Evolutionary conservation across 2,888 invertebrate species (phyloP).

Genomic region (Pasiphila rectangulata): DNA sequence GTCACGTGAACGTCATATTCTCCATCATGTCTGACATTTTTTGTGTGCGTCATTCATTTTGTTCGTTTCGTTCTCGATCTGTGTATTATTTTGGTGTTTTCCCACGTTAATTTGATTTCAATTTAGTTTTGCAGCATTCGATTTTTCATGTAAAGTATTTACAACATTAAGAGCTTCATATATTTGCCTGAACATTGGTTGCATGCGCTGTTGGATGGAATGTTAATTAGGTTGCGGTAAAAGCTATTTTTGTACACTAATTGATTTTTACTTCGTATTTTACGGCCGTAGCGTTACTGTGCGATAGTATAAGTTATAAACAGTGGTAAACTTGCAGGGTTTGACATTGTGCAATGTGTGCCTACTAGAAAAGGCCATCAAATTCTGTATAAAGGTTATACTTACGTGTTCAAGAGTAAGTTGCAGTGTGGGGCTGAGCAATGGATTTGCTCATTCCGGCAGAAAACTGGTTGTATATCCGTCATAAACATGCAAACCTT

Average conservation of each 20-base stretch:
- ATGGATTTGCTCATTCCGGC: slow-evolving; percentile 71
- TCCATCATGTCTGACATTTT: slow-evolving; percentile 15
- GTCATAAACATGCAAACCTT: slow-evolving; percentile 71
- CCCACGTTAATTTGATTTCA: slow-evolving; percentile 44
- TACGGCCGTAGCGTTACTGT: slow-evolving; percentile 8
- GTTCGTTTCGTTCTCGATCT: slow-evolving; percentile 35
- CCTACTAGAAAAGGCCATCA: slow-evolving; percentile 73
- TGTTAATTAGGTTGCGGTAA: slow-evolving; percentile 28
- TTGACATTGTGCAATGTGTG: slow-evolving; percentile 71
- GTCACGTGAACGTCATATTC: slow-evolving; percentile 25
- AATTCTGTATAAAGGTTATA: slow-evolving; percentile 71
- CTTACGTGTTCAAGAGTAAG: slow-evolving; percentile 70
- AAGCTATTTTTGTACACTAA: slow-evolving; percentile 24
- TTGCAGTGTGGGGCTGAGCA: slow-evolving; percentile 73
- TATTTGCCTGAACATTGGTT: slow-evolving; percentile 9
- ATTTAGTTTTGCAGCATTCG: slow-evolving; percentile 2
- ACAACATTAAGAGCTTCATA: slow-evolving; percentile 4
- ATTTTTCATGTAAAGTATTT: slow-evolving; percentile 21
- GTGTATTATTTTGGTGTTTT: slow-evolving; percentile 46
- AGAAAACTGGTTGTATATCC: slow-evolving; percentile 75
- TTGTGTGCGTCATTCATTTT: slow-evolving; percentile 43
- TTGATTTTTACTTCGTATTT: slow-evolving; percentile 13
- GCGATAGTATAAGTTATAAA: slow-evolving; percentile 38
- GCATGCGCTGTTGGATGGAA: slow-evolving; percentile 17
- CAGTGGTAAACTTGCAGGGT: slow-evolving; percentile 55